Evolutionary conservation across 2,888 invertebrate species (phyloP), one percentile per base, ranked within the genome.

Genomic region (Volucella bombylans): DNA sequence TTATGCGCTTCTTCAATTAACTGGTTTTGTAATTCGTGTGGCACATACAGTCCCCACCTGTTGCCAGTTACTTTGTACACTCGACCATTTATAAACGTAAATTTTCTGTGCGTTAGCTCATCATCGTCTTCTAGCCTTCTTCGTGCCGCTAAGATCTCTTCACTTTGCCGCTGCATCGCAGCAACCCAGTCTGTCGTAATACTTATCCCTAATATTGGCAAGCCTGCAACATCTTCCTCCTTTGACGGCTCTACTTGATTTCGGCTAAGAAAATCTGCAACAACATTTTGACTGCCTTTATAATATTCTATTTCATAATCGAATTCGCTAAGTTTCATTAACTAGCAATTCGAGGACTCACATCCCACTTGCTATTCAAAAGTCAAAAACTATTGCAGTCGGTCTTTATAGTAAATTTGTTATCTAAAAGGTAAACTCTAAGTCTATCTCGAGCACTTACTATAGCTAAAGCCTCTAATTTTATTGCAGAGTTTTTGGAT

Each of bases 311-410:
- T 52, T 52, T 52, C 52, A 52, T 52, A 52, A 15, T 52, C 52
- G 15, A 52, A 52, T 52, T 52, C 52, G 9, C 52, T 52, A 9
- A 52, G 52, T 52, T 52, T 52, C 52, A 52, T 52, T 10, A 15
- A 15, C 52, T 52, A 52, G 52, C 52, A 15, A 52, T 52, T 52
- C 52, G n/a, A 9, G 52, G 18, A 52, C 52, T 52, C 52, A 52
- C 52, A 52, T 52, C 52, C 15, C 23, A 18, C 52, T 14, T 14
- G 52, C 52, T 52, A 52, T 52, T 1, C 18, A 52, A 52, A 52
- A 52, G 52, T 18, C 52, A 18, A 3, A 52, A 15, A 15, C 52
- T 52, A 15, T 52, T 52, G 52, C 18, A 52, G 18, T 52, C 52
- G 15, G 52, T 52, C 15, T 52, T 52, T 52, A 4, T 52, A 9